Percentiles rank a stretch among this genome's conserved stretches.
These are phyloP conservation scores for Chloroclysta siterata DNA, from an alignment of 2,888 invertebrate genomes.

Conservation along the genomic window DNA sequence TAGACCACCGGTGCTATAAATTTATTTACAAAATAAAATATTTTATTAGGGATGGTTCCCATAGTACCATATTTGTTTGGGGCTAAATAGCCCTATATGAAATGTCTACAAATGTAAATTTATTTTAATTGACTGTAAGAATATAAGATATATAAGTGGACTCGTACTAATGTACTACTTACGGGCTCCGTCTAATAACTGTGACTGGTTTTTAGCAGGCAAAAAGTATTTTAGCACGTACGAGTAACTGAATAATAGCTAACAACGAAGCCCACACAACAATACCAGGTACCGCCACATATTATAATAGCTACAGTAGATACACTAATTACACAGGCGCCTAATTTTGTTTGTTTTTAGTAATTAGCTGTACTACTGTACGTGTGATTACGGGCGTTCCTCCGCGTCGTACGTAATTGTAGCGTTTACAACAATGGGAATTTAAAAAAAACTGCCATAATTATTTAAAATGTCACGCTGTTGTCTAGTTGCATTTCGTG, in stretches of 20 bases:
- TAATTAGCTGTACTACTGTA: slow-evolving; percentile 33
- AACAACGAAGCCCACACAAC: slow-evolving; percentile 13
- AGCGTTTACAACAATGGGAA: slow-evolving; percentile 42
- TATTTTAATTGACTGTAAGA: no score
- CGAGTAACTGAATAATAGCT: slow-evolving; percentile 12
- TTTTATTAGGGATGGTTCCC: no score
- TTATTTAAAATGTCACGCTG: slow-evolving; percentile 66
- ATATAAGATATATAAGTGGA: no score
- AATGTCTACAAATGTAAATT: neutral
- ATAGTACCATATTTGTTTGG: no score
- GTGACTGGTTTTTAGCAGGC: neutral
- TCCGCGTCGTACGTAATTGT: slow-evolving; percentile 38
- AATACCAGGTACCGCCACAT: slow-evolving; percentile 17
- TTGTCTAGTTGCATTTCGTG: slow-evolving; percentile 53
- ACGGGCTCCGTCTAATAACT: neutral
- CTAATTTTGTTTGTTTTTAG: slow-evolving; percentile 33
- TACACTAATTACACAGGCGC: slow-evolving; percentile 29
- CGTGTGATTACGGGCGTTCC: slow-evolving; percentile 33
- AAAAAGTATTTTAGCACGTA: slow-evolving; percentile 5
- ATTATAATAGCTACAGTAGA: slow-evolving; percentile 6
- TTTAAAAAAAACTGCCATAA: slow-evolving; percentile 44
- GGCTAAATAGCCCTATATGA: no score
- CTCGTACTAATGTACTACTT: no score
- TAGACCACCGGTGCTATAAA: no score
- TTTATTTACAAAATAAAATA: no score